A percentile compares a stretch with the other conserved stretches of the same genome.
phyloP scores from a whole-genome alignment of 2,797 vertebrate genomes.

The Sebastes iracundus region DNA sequence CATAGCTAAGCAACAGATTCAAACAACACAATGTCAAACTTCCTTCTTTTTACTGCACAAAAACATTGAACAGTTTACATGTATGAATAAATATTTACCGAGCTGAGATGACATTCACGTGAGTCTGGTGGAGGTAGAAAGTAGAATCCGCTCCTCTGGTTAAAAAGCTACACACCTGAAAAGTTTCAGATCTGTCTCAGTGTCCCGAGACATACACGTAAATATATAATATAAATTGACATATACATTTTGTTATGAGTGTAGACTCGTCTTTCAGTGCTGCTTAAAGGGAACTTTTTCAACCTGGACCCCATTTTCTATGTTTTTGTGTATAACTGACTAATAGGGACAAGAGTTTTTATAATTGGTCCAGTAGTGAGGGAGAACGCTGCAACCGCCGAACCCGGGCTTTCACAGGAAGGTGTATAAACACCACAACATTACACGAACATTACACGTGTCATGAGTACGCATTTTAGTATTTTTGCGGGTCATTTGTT shows the following conservation, averaged over 20 bases:
- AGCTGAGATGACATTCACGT: constrained; percentile 49
- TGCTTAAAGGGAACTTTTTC: not conserved
- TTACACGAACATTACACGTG: too few relatives aligned
- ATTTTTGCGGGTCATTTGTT: too few relatives aligned
- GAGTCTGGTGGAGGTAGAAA: constrained; percentile 63
- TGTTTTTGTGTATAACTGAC: too few relatives aligned
- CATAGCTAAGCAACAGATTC: not conserved
- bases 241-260: not conserved
- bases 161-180: not conserved
- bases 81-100: constrained; percentile 49
- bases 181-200: constrained; percentile 1
- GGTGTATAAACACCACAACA: too few relatives aligned
- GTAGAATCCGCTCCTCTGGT: not conserved
- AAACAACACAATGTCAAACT: constrained; percentile 1
- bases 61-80: constrained; percentile 15
- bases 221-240: not conserved
- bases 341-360: too few relatives aligned
- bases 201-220: not conserved
- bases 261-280: constrained; percentile 10
- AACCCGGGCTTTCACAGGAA: too few relatives aligned
- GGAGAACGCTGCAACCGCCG: too few relatives aligned
- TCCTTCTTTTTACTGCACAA: constrained; percentile 44
- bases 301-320: too few relatives aligned
- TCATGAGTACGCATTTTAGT: too few relatives aligned
- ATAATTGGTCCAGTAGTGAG: too few relatives aligned